Evolutionary conservation across 2,113 vertebrate genomes (phyloP), one percentile per base, ranked within the genome.

Genomic region (Canis aureus): DNA sequence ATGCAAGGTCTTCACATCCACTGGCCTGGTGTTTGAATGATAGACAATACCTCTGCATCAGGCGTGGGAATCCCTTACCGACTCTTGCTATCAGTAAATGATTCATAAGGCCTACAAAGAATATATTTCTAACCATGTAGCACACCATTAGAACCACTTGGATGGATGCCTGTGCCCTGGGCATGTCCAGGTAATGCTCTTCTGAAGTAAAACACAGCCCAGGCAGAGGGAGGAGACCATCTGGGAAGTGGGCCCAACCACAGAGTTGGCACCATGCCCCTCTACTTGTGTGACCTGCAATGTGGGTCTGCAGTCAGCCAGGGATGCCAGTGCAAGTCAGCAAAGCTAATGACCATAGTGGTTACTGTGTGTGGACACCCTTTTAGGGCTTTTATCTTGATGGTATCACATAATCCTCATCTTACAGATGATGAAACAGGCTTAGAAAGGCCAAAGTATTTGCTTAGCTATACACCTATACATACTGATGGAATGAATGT

Each of bases 51-150:
- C 69, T 55, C 16, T 62, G 25, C 35, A 96, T 27, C 53, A 59
- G 89, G 59, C 3, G 3, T 97, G 92, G 84, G 94, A 97, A 96
- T 91, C 62, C 32, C n/a, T 94, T 69, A 79, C 53, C 53, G 60
- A 80, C 55, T 76, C 22, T 49, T 93, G 64, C 86, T 98, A 78
- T 81, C 85, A 94, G 89, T 91, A 92, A 93, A 91, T 93, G 85
- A 91, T 86, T 95, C 89, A 82, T 20, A 91, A 35, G 29, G 35
- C n/a, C 88, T 79, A 94, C 67, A 87, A 92, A 91, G 22, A 51
- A 86, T 79, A 22, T 20, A 66, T 82, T 89, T 87, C 84, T 76
- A 76, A 92, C 91, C 80, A 38, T 76, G 60, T 84, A 32, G 59
- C 17, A 85, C 92, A 74, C 11, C 87, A 32, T 87, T 80, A 74